phyloP scores from a whole-genome alignment of 37 sponge, comb jelly and placozoan genomes.

The Geodia barretti region DNA sequence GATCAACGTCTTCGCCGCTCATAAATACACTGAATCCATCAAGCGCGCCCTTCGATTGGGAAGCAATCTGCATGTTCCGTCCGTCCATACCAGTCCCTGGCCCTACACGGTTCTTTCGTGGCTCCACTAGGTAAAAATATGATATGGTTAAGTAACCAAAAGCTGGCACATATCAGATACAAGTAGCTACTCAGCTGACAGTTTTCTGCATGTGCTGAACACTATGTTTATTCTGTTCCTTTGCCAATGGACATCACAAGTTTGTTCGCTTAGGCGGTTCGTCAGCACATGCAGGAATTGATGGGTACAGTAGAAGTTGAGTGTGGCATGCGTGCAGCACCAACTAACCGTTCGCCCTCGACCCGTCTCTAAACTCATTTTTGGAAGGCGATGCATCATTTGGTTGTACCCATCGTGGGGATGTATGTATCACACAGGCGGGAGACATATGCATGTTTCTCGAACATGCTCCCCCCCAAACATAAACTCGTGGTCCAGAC shows the following conservation, averaged over 20 bases:
- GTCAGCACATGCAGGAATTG: conserved; percentile 24
- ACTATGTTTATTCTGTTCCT: background rate
- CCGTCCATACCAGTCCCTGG: conserved; percentile 53
- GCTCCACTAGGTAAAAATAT: conserved; percentile 51
- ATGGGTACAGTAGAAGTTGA: conserved; percentile 22
- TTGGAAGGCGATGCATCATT: conserved; percentile 4
- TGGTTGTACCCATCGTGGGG: conserved; percentile 7
- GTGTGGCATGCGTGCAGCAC: conserved; percentile 7
- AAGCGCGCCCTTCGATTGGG: conserved; percentile 40
- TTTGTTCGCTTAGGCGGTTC: conserved; percentile 29
- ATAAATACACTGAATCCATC: conserved; percentile 39
- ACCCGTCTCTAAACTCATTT: background rate
- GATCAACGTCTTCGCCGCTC: conserved; percentile 23
- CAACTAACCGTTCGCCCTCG: conserved; percentile 10
- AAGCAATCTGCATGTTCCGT: conserved; percentile 8
- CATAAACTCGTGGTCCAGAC: conserved; percentile 16
- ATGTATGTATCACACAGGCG: conserved; percentile 26
- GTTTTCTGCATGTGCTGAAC: background rate
- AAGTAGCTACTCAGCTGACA: no score
- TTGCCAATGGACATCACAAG: conserved; percentile 31
- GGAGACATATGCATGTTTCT: conserved; percentile 23
- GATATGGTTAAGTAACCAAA: no score
- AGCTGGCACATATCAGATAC: no score
- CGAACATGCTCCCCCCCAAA: conserved; percentile 30
- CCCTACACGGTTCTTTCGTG: conserved; percentile 72